phyloP scores from a whole-genome alignment of 2,113 vertebrate genomes.

The Strigops habroptila region DNA sequence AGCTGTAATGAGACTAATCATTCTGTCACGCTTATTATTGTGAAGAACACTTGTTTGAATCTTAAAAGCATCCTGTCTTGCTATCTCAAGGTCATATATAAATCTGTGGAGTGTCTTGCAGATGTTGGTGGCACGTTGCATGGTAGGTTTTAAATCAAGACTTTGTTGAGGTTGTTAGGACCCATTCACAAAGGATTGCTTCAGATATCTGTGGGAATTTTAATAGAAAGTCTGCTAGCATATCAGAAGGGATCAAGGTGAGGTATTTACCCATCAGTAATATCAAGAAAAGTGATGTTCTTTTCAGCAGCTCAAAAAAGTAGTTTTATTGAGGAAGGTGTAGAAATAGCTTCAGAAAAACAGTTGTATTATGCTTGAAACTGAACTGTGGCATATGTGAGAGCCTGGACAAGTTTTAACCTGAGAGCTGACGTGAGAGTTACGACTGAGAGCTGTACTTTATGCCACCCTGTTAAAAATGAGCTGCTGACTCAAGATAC shows the following conservation, averaged over 20 bases:
- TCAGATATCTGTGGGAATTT: not conserved
- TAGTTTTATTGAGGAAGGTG: not conserved
- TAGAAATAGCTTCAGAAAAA: not conserved
- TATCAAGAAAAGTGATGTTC: not conserved
- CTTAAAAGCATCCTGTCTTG: conserved; percentile 3
- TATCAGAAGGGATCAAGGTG: not conserved
- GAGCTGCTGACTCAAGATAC: not conserved
- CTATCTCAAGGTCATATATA: not conserved
- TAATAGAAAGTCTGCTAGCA: not conserved
- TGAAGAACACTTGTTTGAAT: not conserved
- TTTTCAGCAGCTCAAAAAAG: not conserved
- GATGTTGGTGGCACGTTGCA: not conserved
- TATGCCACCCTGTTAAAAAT: not conserved
- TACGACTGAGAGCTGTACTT: not conserved
- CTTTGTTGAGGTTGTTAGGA: not conserved
- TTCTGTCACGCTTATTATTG: not conserved
- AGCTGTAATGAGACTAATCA: not conserved
- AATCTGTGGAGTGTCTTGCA: not conserved
- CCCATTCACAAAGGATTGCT: not conserved
- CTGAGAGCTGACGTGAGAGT: not conserved
- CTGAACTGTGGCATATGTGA: not conserved
- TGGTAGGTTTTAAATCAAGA: not conserved
- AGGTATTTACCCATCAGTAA: not conserved
- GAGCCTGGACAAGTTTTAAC: not conserved
- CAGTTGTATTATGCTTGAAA: not conserved